phyloP scores from a whole-genome alignment of 2,797 vertebrate genomes.

The Myotis planiceps region DNA sequence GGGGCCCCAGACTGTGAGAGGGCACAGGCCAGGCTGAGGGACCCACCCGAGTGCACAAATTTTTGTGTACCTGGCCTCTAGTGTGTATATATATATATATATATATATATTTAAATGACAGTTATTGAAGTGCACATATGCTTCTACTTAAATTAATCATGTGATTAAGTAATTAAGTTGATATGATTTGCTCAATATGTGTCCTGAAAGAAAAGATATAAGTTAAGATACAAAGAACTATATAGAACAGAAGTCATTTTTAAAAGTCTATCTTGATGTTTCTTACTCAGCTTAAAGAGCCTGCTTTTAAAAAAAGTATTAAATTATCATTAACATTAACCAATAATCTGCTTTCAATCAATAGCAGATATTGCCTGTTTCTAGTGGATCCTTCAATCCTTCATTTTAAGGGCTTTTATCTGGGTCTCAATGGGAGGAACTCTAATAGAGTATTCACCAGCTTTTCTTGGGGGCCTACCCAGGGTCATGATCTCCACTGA shows the following conservation, averaged over 20 bases:
- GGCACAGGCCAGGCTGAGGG: no score
- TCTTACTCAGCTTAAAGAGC: not conserved
- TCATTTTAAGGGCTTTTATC: not conserved
- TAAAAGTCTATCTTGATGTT: not conserved
- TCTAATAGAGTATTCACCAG: not conserved
- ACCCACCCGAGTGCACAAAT: no score
- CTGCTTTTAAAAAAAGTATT: not conserved
- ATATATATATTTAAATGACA: not conserved
- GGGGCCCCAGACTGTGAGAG: no score
- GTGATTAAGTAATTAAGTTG: slow-evolving; percentile 60
- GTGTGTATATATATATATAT: not conserved
- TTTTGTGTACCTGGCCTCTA: no score
- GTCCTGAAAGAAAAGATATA: slow-evolving; percentile 28
- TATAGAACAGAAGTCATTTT: not conserved
- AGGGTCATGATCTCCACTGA: not conserved
- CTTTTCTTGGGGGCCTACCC: not conserved
- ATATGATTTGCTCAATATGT: slow-evolving; percentile 60
- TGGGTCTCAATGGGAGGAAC: not conserved
- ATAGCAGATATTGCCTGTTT: not conserved
- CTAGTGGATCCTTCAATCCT: not conserved
- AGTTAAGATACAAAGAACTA: not conserved
- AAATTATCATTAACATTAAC: not conserved
- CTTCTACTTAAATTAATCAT: slow-evolving; percentile 55
- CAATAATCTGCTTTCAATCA: not conserved
- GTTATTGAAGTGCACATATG: slow-evolving; percentile 22